Evolutionary conservation across 2,888 invertebrate species (phyloP).

Genomic region (Agonopterix heracliana): DNA sequence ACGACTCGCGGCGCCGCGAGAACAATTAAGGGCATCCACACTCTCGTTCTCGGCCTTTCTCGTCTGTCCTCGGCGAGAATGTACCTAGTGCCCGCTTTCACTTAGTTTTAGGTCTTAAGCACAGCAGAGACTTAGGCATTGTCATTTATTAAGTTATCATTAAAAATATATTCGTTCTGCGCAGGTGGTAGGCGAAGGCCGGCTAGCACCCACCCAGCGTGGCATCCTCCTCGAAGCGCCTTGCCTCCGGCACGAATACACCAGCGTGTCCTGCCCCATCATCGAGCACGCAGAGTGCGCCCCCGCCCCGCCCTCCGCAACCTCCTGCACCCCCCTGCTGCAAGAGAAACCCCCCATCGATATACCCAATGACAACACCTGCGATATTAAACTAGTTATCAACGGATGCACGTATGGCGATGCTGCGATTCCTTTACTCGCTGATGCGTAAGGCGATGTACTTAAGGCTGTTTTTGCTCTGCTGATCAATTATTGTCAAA

Average conservation of each 20-base stretch:
- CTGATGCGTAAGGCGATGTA: slow-evolving; percentile 39
- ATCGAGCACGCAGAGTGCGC: slow-evolving; percentile 72
- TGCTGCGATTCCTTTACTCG: slow-evolving; percentile 57
- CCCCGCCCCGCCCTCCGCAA: slow-evolving; percentile 9
- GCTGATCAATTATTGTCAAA: slow-evolving; percentile 6
- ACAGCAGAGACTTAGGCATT: too few relatives aligned
- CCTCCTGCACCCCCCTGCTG: slow-evolving; percentile 9
- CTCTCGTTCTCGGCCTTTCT: too few relatives aligned
- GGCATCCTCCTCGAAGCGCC: slow-evolving; percentile 66
- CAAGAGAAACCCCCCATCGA: slow-evolving; percentile 5
- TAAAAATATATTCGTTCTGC: too few relatives aligned
- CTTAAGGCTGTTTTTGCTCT: slow-evolving; percentile 6
- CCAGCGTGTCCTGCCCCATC: slow-evolving; percentile 84
- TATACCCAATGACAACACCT: slow-evolving; percentile 11
- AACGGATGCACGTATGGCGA: slow-evolving; percentile 54
- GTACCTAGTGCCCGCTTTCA: too few relatives aligned
- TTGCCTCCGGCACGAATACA: slow-evolving; percentile 61
- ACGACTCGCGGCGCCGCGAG: too few relatives aligned
- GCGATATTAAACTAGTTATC: slow-evolving; percentile 59
- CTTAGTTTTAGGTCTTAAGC: too few relatives aligned
- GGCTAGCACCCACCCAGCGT: slow-evolving; percentile 69
- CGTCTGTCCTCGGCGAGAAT: too few relatives aligned
- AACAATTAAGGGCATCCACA: too few relatives aligned
- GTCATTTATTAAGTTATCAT: too few relatives aligned
- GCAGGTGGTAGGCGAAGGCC: slow-evolving; percentile 77